phyloP scores from a whole-genome alignment of 2,797 vertebrate genomes.

The Chrysocyon brachyurus region DNA sequence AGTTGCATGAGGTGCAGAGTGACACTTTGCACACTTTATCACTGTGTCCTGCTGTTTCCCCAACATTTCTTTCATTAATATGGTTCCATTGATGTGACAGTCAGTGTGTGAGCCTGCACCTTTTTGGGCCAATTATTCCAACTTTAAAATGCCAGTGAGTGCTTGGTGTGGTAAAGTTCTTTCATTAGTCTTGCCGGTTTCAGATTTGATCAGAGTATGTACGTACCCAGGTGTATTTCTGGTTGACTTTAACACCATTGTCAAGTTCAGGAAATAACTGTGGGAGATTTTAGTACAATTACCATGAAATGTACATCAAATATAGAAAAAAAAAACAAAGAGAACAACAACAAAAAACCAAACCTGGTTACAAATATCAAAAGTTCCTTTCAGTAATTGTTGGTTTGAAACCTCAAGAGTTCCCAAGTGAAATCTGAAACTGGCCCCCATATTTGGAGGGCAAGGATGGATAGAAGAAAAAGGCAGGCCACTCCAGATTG shows the following conservation, averaged over 20 bases:
- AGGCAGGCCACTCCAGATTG: not conserved
- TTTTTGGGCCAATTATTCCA: not conserved
- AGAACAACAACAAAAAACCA: not conserved
- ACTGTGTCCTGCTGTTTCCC: not conserved
- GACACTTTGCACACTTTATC: not conserved
- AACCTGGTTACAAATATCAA: not conserved
- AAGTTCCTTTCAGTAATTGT: not conserved
- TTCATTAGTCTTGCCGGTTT: not conserved
- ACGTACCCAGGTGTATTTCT: not conserved
- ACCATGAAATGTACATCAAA: not conserved
- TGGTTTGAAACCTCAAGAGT: not conserved
- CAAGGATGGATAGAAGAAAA: not conserved
- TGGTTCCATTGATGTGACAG: not conserved
- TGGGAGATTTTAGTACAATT: not conserved
- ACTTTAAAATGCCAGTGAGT: not conserved
- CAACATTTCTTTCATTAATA: not conserved
- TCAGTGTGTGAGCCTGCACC: not conserved
- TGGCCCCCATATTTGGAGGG: not conserved
- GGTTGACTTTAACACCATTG: not conserved
- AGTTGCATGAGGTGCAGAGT: not conserved
- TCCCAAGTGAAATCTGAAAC: not conserved
- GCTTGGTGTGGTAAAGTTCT: not conserved
- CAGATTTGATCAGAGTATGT: not conserved
- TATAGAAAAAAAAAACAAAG: not conserved
- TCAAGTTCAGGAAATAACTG: not conserved